A percentile compares a stretch with the other conserved stretches of the same genome.
Conservation (phyloP, 2,797 vertebrate genomes). For the Hippocampus kuda region DNA sequence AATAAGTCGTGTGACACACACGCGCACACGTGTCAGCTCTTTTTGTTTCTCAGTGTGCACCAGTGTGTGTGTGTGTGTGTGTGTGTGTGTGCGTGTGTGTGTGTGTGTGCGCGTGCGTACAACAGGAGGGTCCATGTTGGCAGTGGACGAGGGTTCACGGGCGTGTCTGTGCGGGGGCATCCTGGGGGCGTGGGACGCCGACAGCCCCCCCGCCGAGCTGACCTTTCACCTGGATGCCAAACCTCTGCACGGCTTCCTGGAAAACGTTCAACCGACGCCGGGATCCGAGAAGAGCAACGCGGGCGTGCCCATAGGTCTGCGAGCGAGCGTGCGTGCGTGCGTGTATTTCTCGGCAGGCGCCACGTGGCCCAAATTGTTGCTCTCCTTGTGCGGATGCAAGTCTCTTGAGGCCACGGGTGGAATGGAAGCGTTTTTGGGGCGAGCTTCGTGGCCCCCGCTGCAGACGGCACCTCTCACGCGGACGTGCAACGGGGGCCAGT, state of each 20-base stretch:
- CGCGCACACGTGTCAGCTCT: constrained; percentile 9
- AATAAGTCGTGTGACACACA: not conserved
- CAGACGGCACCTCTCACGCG: too few species aligned
- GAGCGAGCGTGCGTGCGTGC: not conserved
- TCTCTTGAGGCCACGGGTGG: too few species aligned
- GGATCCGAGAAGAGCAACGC: constrained; percentile 65
- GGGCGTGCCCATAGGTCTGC: constrained; percentile 59
- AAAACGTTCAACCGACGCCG: constrained; percentile 62
- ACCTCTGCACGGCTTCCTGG: constrained; percentile 59
- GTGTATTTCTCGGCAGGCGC: too few species aligned
- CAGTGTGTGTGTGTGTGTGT: constrained; percentile 41
- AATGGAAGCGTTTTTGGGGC: too few species aligned
- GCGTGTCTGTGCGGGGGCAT: constrained; percentile 45
- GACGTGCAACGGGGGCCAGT: too few species aligned
- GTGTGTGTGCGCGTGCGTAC: not conserved
- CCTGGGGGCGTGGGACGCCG: constrained; percentile 57
- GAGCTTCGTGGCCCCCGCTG: too few species aligned
- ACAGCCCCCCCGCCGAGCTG: constrained; percentile 56
- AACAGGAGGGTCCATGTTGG: constrained; percentile 53
- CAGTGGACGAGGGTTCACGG: constrained; percentile 59
- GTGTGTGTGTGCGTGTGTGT: constrained; percentile 8
- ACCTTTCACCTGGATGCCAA: constrained; percentile 62
- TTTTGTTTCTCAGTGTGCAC: constrained; percentile 57
- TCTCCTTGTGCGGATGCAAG: too few species aligned
- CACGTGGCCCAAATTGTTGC: too few species aligned